Base-by-base conservation (phyloP, 2,888 invertebrate genomes). In the Palloptera scutellata region DNA sequence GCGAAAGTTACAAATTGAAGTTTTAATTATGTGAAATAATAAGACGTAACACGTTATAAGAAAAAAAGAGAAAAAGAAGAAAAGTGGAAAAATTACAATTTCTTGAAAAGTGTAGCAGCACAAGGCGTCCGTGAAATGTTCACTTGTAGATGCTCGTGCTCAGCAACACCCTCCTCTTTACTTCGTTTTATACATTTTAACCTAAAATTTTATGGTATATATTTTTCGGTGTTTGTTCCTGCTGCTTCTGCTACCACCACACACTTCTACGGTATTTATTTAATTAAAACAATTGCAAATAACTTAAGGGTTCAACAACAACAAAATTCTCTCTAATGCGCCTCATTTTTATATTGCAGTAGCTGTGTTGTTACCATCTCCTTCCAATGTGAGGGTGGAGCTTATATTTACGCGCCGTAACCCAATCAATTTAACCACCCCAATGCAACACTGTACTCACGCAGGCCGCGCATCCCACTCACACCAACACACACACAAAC, bases 231-330 rank as follows among this genome's bases (percentile, higher is more conserved):
- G 2, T 30, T 30, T 30, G 30, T 30, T n/a, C n/a, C n/a, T n/a
- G n/a, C n/a, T n/a, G n/a, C 3, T 30, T 30, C 30, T 30, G 30
- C 30, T 6, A 2, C 30, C 30, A 30, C 2, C 2, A 2, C 30
- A 30, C 30, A 4, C 30, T 30, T 15, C 60, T 30, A 63, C 67
- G 2, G 30, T 77, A 78, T 77, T 79, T 79, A 75, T 74, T 76
- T 80, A 80, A 79, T 79, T 76, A 78, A 78, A 75, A 77, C 75
- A 76, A 76, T 72, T 76, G 72, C 72, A 72, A 71, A 72, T 76
- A 74, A 74, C 74, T 80, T 74, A 77, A 78, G 80, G 80, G 79
- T 79, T 80, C 76, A 74, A 64, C 60, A 74, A 61, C 60, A 41
- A 17, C 42, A 3, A 53, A 61, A 53, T 61, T 30, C 61, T 30